Conservation (phyloP, 2,797 vertebrate species). For the Falco novaeseelandiae region DNA sequence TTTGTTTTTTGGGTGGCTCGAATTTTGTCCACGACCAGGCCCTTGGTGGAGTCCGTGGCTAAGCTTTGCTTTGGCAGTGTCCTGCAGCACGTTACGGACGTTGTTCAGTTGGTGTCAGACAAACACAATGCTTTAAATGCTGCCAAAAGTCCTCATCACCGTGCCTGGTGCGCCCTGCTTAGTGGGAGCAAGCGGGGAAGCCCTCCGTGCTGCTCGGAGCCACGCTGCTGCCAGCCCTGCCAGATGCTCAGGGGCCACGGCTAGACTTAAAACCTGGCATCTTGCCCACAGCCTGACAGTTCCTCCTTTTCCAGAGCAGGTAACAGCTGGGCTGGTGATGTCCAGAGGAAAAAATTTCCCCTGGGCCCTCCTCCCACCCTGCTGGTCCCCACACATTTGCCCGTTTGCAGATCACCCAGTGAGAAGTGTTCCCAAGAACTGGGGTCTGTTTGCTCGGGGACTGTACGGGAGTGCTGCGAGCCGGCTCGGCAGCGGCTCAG, state of each 20-base stretch:
- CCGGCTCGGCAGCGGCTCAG: neutral
- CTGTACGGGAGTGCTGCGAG: no score
- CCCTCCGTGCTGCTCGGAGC: neutral
- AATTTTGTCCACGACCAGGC: neutral
- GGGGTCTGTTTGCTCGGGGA: neutral
- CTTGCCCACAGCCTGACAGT: neutral
- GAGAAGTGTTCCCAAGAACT: neutral
- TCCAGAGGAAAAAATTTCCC: neutral
- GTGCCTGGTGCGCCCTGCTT: neutral
- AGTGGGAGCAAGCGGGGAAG: neutral
- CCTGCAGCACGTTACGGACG: neutral
- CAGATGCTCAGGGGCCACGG: neutral
- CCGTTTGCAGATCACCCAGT: fast-evolving
- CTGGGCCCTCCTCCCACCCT: neutral
- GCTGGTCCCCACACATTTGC: neutral
- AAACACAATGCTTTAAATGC: fast-evolving
- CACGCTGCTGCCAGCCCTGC: fast-evolving
- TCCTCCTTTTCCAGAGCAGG: neutral
- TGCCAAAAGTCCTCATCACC: neutral
- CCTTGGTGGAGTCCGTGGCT: neutral
- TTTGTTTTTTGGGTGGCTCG: neutral
- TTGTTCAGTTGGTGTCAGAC: neutral
- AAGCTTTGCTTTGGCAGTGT: neutral
- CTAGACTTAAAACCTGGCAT: neutral
- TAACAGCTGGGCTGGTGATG: neutral